Base-by-base conservation (phyloP, 2,797 vertebrate species). In the Halcyon leucocephala region DNA sequence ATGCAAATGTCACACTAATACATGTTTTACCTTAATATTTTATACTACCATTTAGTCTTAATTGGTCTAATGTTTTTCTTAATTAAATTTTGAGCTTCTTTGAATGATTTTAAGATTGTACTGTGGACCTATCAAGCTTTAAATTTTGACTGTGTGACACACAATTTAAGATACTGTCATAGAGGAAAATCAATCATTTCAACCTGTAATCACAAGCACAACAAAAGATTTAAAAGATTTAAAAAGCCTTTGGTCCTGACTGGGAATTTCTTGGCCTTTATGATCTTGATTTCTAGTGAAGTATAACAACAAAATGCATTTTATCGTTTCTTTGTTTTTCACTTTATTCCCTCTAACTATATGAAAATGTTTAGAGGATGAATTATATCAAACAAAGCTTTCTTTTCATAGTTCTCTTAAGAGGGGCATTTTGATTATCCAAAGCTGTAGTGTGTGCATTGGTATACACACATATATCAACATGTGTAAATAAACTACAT, bases 1-100 rank as follows among this genome's bases (percentile, higher is more conserved):
- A 98, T 98, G 98, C 97, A 98, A 98, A 98, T 98, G 97, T 98
- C 97, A 98, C 60, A 92, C 95, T 98, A 98, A 98, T 98, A 97
- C 96, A 89, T 98, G 95, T 97, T 98, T 98, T 98, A 97, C 97
- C 96, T 98, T 98, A 98, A 98, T 98, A 97, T 98, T 98, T 98
- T 97, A 98, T 97, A 93, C 82, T 84, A 97, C 89, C 72, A 29
- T 97, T 98, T 97, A 97, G 82, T 92, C 91, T 97, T 98, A 98
- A 98, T 98, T 98, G 97, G 91, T 97, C 88, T 97, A 97, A 97
- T 97, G 92, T 97, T 98, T 98, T 97, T 81, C 86, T 97, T 98
- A 98, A 98, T 98, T 98, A 98, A 97, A 97, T 97, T 97, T 97
- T 96, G 91, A 97, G 54, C 94, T 97, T 72, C 94, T 97, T 92